Evolutionary conservation across 2,888 invertebrate genomes (phyloP).

Genomic region (Ophonus ardosiacus): DNA sequence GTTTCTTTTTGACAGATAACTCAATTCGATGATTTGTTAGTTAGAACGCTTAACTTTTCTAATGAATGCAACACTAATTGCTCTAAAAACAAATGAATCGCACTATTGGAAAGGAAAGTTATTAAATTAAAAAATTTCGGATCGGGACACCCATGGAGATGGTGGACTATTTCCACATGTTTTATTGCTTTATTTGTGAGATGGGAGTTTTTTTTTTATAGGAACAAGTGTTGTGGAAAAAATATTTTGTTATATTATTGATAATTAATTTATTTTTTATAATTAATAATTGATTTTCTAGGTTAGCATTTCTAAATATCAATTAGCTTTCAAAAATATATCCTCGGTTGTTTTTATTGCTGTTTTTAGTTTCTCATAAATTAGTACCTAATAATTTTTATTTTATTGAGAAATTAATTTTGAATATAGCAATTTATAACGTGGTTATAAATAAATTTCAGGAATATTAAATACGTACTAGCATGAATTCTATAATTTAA

Average conservation of each 20-base stretch:
- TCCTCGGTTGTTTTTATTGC: slow-evolving; percentile 9
- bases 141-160: slow-evolving; percentile 31
- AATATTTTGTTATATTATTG: slow-evolving; percentile 39
- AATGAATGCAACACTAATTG: slow-evolving; percentile 51
- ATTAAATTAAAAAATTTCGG: slow-evolving; percentile 51
- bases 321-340: slow-evolving; percentile 14
- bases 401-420: slow-evolving; percentile 8
- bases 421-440: background rate
- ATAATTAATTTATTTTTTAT: slow-evolving; percentile 42
- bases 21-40: slow-evolving; percentile 39
- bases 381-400: background rate
- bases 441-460: background rate
- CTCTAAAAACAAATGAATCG: slow-evolving; percentile 45
- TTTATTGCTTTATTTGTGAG: slow-evolving; percentile 25
- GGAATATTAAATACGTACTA: background rate
- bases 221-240: slow-evolving; percentile 31
- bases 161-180: slow-evolving; percentile 27
- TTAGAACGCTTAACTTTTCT: slow-evolving; percentile 8
- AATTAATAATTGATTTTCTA: slow-evolving; percentile 29
- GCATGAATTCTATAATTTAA: background rate
- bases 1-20: slow-evolving; percentile 41
- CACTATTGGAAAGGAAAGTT: slow-evolving; percentile 38
- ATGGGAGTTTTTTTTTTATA: slow-evolving; percentile 16
- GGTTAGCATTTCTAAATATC: slow-evolving; percentile 21
- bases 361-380: background rate